Conservation (phyloP, 2,888 invertebrate genomes). For the Apamea anceps region DNA sequence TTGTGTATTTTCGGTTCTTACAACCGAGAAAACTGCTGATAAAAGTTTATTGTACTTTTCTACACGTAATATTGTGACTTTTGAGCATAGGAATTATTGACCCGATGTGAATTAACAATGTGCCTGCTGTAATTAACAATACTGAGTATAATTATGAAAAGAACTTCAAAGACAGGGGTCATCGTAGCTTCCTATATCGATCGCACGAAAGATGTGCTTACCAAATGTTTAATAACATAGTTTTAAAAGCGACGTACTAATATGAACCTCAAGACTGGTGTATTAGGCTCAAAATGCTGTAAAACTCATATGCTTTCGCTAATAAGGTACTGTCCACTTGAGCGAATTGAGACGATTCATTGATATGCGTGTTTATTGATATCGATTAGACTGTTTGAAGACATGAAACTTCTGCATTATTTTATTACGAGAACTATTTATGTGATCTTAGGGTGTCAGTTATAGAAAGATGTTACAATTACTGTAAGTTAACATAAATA, state of each 20-base stretch:
- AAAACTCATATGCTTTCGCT: slow-evolving; percentile 48
- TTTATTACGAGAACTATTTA: not conserved
- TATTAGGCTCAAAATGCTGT: slow-evolving; percentile 46
- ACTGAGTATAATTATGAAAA: slow-evolving; percentile 28
- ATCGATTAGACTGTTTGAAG: slow-evolving; percentile 21
- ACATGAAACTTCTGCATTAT: not conserved
- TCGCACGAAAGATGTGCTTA: slow-evolving; percentile 50
- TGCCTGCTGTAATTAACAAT: slow-evolving; percentile 25
- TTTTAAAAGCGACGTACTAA: slow-evolving; percentile 38
- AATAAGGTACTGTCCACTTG: slow-evolving; percentile 48
- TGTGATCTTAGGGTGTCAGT: not conserved
- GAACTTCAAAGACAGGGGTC: slow-evolving; percentile 11
- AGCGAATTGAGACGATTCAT: slow-evolving; percentile 38
- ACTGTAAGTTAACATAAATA: not conserved
- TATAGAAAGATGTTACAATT: not conserved
- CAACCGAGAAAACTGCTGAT: not conserved
- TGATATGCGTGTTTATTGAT: slow-evolving; percentile 33
- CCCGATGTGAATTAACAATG: slow-evolving; percentile 37
- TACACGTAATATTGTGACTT: not conserved
- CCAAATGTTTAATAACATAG: slow-evolving; percentile 41
- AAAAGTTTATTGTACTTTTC: not conserved
- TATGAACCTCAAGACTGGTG: slow-evolving; percentile 20
- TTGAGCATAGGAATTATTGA: slow-evolving; percentile 44
- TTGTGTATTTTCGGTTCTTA: not conserved
- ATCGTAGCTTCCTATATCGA: slow-evolving; percentile 28